phyloP scores from a whole-genome alignment of 2,797 vertebrate species.

The Holocentrus rufus region DNA sequence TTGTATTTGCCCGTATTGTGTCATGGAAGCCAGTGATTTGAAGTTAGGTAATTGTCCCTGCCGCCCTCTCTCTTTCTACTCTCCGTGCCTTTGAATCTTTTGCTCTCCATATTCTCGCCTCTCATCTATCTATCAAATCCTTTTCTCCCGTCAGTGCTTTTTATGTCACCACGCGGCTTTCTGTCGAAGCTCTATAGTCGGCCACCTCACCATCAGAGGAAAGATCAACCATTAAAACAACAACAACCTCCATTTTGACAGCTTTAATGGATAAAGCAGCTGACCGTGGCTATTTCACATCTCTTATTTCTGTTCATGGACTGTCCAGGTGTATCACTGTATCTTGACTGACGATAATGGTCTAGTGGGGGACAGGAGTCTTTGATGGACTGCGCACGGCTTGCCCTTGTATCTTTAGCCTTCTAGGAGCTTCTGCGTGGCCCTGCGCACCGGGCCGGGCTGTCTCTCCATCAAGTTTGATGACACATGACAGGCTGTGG shows the following conservation, averaged over 20 bases:
- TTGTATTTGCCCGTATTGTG: neutral
- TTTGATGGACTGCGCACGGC: slow-evolving; percentile 40
- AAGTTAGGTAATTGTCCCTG: neutral
- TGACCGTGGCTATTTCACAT: slow-evolving; percentile 38
- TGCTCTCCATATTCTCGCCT: slow-evolving; percentile 1
- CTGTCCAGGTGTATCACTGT: slow-evolving; percentile 26
- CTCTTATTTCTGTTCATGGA: slow-evolving; percentile 22
- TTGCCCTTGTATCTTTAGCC: slow-evolving; percentile 32
- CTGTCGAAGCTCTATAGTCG: slow-evolving; percentile 43
- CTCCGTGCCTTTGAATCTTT: neutral
- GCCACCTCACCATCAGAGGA: slow-evolving; percentile 25
- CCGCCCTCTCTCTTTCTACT: no score
- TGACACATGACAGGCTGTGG: slow-evolving; percentile 57
- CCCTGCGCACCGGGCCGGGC: slow-evolving; percentile 27
- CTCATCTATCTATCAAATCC: slow-evolving; percentile 36
- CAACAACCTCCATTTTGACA: slow-evolving; percentile 36
- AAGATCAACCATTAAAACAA: slow-evolving; percentile 55
- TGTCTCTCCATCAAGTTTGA: slow-evolving; percentile 59
- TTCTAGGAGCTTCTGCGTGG: slow-evolving; percentile 29
- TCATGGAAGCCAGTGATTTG: no score
- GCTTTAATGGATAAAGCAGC: slow-evolving; percentile 42
- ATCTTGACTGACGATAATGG: slow-evolving; percentile 54
- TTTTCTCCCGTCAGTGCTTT: neutral
- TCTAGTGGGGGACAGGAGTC: slow-evolving; percentile 29
- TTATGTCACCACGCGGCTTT: neutral